Evolutionary conservation across 2,797 vertebrate species (phyloP).

Genomic region (Dendrocincla tyrannina): DNA sequence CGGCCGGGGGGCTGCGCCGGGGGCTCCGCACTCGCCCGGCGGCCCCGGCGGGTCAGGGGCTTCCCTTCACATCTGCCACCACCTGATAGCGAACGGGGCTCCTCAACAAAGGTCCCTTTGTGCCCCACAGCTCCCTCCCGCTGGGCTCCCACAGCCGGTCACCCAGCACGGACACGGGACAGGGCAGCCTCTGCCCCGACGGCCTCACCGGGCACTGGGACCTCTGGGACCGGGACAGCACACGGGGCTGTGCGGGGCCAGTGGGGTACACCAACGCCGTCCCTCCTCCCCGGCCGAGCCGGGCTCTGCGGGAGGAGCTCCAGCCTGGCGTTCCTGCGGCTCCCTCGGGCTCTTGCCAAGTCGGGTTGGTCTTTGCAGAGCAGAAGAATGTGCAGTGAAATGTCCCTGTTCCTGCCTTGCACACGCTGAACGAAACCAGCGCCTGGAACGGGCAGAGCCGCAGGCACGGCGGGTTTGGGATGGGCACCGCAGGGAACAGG

Average conservation of each 20-base stretch:
- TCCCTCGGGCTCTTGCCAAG: constrained; percentile 34
- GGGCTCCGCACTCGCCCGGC: neutral
- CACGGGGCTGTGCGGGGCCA: neutral
- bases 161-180: neutral
- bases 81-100: neutral
- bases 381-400: constrained; percentile 2
- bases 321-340: neutral
- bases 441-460: neutral
- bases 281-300: neutral
- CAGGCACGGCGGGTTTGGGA: neutral
- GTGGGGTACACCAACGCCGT: accelerated
- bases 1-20: neutral
- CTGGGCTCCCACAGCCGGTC: accelerated
- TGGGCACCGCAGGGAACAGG: neutral
- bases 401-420: neutral
- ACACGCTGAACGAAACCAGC: accelerated
- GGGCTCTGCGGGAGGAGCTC: neutral
- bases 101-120: constrained; percentile 31
- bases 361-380: neutral
- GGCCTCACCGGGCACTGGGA: neutral
- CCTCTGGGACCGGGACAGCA: neutral
- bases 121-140: neutral
- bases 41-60: neutral
- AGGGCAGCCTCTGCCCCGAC: neutral
- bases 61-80: neutral